Base-by-base conservation (phyloP, 2,113 vertebrate genomes). In the Clupea harengus region DNA sequence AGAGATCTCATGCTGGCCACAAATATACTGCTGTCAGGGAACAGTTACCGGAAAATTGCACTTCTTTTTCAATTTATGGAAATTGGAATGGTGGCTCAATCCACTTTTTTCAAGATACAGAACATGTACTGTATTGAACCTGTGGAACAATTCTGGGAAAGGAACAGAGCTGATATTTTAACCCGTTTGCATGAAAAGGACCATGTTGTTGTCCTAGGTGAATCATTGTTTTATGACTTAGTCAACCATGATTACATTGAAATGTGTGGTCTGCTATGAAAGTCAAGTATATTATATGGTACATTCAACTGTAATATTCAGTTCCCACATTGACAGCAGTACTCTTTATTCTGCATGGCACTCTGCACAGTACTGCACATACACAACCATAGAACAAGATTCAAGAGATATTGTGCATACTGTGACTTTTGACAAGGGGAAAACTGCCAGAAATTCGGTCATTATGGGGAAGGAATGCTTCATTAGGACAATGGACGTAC, bases 1-100 rank as follows among this genome's bases (percentile, higher is more conserved):
- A 67, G 64, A 1, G 84, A 85, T 25, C 50, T 85, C 67, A 78
- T 85, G 84, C 25, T 85, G 46, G 45, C 84, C 45, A 28, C 9
- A 11, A 85, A 72, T 20, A 84, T 84, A 39, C 83, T 84, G 28
- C 44, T 84, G 3, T 84, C 83, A 10, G 83, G 83, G 17, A 84
- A 84, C 44, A 84, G 50, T 45, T 85, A 85, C 67, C 20, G 9
- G 9, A 85, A 85, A 3, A 46, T 85, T 9, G 60, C 84, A 0
- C 46, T 85, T 17, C 67, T 85, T 9, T 85, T 85, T n/a, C 9
- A 46, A 3, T 84, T 84, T 44, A 84, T 84, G 60, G 28, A 84
- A 22, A 46, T 84, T 15, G 67, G 67, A 6, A 49, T 80, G 20
- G 84, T 85, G n/a, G 25, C 11, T 9, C 13, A 22, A 25, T 1